Conservation (phyloP, 2,888 invertebrate genomes). For the Idaea aversata region DNA sequence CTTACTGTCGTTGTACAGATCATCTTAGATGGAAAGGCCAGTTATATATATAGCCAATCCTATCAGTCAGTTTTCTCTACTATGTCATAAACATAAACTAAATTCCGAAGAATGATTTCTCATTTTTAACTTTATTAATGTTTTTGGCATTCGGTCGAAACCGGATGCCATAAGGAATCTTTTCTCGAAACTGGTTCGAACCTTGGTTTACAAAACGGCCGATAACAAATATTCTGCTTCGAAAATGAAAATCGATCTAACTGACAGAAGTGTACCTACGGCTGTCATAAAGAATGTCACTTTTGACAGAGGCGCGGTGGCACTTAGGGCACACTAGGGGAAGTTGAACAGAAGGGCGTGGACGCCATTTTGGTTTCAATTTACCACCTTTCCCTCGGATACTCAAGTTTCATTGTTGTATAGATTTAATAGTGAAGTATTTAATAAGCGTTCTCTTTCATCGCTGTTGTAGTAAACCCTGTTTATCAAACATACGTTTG, state of each 20-base stretch:
- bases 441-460: conserved; percentile 2
- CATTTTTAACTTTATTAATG: too few species aligned
- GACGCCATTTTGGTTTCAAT: conserved; percentile 44
- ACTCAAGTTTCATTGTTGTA: conserved; percentile 5
- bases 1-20: too few species aligned
- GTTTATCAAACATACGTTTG: neutral
- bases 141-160: too few species aligned
- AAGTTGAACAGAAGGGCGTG: conserved; percentile 38
- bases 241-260: neutral
- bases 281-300: conserved; percentile 43
- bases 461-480: conserved; percentile 4
- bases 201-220: neutral
- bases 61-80: too few species aligned
- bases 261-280: neutral
- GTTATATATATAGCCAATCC: too few species aligned
- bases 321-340: conserved; percentile 31
- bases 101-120: too few species aligned
- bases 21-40: too few species aligned
- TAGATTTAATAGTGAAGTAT: neutral
- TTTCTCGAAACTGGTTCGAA: neutral
- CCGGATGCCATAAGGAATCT: neutral
- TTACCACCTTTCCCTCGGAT: conserved; percentile 18
- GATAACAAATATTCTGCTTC: neutral
- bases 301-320: conserved; percentile 50
- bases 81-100: too few species aligned